A percentile compares a stretch with the other conserved stretches of the same genome.
These are phyloP conservation scores for Eudemis profundana DNA, from an alignment of 2,888 invertebrate species.

Conservation along the genomic window DNA sequence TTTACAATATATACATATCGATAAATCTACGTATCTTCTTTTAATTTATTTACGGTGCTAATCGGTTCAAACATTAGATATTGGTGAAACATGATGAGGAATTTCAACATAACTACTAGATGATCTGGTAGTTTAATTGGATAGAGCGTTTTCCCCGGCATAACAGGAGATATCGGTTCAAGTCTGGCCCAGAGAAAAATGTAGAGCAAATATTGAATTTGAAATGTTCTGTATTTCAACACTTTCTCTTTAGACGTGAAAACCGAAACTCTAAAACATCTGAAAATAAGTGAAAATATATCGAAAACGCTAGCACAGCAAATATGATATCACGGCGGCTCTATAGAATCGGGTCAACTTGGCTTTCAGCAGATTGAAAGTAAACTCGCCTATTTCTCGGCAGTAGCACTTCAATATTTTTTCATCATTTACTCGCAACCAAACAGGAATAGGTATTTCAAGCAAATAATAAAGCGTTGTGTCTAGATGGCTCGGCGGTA, in stretches of 20 bases:
- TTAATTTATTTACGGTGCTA: too few species aligned
- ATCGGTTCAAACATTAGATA: too few species aligned
- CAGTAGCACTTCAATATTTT: constrained; percentile 50
- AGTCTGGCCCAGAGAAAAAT: too few species aligned
- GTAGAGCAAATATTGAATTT: neutral
- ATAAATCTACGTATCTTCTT: too few species aligned
- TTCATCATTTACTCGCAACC: constrained; percentile 45
- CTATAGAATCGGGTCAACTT: constrained; percentile 62
- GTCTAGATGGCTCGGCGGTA: constrained; percentile 42
- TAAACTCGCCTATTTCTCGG: constrained; percentile 54
- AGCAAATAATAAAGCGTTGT: constrained; percentile 48
- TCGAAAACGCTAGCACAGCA: constrained; percentile 33
- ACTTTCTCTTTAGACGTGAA: neutral
- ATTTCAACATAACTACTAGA: too few species aligned
- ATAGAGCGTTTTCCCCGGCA: too few species aligned
- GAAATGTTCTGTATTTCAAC: neutral
- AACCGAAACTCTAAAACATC: constrained; percentile 18
- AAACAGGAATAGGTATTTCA: constrained; percentile 35
- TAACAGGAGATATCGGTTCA: too few species aligned
- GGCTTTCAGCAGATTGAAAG: constrained; percentile 66
- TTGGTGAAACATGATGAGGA: too few species aligned
- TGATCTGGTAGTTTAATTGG: too few species aligned
- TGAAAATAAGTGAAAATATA: constrained; percentile 28
- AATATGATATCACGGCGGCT: constrained; percentile 41
- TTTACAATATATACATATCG: too few species aligned